Percentiles rank a stretch among this genome's conserved stretches.
These are phyloP conservation scores for Artemia franciscana DNA, from an alignment of 1,140 invertebrate species.

Conservation along the genomic window DNA sequence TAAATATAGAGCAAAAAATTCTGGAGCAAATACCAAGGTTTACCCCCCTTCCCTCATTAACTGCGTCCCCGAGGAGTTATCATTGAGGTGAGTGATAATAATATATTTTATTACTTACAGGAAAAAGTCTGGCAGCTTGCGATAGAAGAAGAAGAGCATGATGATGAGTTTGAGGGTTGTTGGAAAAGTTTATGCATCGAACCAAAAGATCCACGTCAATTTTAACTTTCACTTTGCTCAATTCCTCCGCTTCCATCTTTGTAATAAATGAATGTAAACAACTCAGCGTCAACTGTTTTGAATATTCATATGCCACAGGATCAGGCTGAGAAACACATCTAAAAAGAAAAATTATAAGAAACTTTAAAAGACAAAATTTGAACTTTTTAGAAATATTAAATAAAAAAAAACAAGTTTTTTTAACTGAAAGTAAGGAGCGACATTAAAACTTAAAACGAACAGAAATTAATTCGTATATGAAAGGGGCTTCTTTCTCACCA, in stretches of 20 bases:
- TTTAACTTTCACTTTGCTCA: slow-evolving; percentile 25
- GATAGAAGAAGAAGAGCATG: slow-evolving; percentile 61
- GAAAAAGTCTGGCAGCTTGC: slow-evolving; percentile 42
- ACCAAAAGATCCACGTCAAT: slow-evolving; percentile 62
- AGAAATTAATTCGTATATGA: too few species aligned
- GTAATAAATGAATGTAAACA: slow-evolving; percentile 24
- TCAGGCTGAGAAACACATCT: slow-evolving; percentile 51
- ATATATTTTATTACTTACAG: slow-evolving; percentile 19
- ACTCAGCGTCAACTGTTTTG: slow-evolving; percentile 60
- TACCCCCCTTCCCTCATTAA: slow-evolving; percentile 1
- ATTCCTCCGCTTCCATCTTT: slow-evolving; percentile 13
- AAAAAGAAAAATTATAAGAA: slow-evolving; percentile 6
- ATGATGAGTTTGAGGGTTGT: slow-evolving; percentile 81
- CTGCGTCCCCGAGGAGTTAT: not conserved
- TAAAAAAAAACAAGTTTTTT: too few species aligned
- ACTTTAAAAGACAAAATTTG: too few species aligned
- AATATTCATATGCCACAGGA: slow-evolving; percentile 60
- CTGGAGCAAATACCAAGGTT: not conserved
- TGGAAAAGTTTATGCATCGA: slow-evolving; percentile 60
- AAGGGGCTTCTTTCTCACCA: too few species aligned
- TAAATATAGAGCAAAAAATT: not conserved
- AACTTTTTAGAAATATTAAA: too few species aligned
- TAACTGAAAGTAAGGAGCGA: too few species aligned
- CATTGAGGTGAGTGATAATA: too few species aligned
- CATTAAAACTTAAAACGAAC: too few species aligned